Base-by-base conservation (phyloP, 2,888 invertebrate species). In the Drosophila ezoana region DNA sequence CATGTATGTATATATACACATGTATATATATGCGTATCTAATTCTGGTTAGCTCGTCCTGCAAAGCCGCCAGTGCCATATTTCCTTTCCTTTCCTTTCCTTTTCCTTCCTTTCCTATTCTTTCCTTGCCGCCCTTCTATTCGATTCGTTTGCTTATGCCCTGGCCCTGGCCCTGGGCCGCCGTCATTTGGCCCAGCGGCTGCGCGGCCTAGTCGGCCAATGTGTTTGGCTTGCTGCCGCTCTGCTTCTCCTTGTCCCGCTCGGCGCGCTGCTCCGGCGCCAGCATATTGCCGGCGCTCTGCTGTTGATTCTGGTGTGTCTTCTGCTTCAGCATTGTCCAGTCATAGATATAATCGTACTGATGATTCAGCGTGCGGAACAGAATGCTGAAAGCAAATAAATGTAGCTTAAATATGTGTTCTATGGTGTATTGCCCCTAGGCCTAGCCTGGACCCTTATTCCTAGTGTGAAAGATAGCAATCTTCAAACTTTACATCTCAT, bases 341-440 rank as follows among this genome's bases (percentile, higher is more conserved):
- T 99, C 99, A 93, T 99, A 99, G 90, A 97, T 97, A 94, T 98
- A 99, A 93, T 99, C 99, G 93, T 98, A 99, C 93, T 98, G 98
- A 93, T 99, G 98, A 94, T 99, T 99, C 92, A 99, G 95, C 85
- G 99, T 99, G 93, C 99, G 97, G 95, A 99, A 99, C 92, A 99
- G 95, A 93, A 99, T 99, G 93, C 99, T 97, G 95, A 97, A 98
- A 76, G 52, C 51, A 23, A 70, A 52, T 58, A 56, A 33, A 60
- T 52, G 38, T 8, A 8, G 28, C 28, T 28, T 28, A 8, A 2
- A 28, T 0, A 28, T 8, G 8, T 8, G 28, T 8, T 2, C 8
- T 28, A 28, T 8, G 1, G 28, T 8, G 28, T 0, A 28, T 28
- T 8, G 28, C 2, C 28, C 28, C n/a, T n/a, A n/a, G 28, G 8